A percentile compares a stretch with the other conserved stretches of the same genome.
Conservation (phyloP, 2,888 invertebrate genomes). For the Pandemis heparana region DNA sequence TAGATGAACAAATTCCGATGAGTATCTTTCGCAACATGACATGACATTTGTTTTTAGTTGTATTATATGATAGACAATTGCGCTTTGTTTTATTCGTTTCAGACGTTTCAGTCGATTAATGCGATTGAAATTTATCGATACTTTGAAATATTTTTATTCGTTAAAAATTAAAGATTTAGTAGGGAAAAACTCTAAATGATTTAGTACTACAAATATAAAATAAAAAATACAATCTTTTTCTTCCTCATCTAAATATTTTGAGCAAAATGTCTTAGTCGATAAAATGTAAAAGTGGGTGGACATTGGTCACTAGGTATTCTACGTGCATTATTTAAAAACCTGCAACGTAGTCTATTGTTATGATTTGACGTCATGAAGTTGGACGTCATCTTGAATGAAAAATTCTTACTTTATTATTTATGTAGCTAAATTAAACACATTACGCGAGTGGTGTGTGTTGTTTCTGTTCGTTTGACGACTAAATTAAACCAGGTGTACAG, state of each 20-base stretch:
- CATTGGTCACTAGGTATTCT: conserved; percentile 30
- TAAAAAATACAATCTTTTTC: background rate
- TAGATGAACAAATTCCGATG: conserved; percentile 56
- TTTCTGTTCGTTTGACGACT: conserved; percentile 50
- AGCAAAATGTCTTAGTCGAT: background rate
- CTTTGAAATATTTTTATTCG: background rate
- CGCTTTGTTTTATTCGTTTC: conserved; percentile 7
- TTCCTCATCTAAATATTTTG: background rate
- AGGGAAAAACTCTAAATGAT: background rate
- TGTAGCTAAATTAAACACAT: conserved; percentile 68
- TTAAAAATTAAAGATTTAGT: background rate
- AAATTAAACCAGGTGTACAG: conserved; percentile 55
- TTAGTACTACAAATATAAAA: background rate
- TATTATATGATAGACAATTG: conserved; percentile 58
- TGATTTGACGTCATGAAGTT: conserved; percentile 79
- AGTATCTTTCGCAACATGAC: conserved; percentile 40
- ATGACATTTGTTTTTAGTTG: conserved; percentile 45
- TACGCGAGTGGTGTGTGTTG: conserved; percentile 56
- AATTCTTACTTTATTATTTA: conserved; percentile 74
- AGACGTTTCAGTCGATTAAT: conserved; percentile 2
- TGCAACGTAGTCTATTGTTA: conserved; percentile 71
- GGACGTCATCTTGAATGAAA: conserved; percentile 83
- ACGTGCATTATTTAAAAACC: conserved; percentile 47
- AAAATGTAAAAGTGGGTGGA: conserved; percentile 26
- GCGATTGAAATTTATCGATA: background rate